Conservation (phyloP, 2,113 vertebrate species). For the Semnopithecus entellus region DNA sequence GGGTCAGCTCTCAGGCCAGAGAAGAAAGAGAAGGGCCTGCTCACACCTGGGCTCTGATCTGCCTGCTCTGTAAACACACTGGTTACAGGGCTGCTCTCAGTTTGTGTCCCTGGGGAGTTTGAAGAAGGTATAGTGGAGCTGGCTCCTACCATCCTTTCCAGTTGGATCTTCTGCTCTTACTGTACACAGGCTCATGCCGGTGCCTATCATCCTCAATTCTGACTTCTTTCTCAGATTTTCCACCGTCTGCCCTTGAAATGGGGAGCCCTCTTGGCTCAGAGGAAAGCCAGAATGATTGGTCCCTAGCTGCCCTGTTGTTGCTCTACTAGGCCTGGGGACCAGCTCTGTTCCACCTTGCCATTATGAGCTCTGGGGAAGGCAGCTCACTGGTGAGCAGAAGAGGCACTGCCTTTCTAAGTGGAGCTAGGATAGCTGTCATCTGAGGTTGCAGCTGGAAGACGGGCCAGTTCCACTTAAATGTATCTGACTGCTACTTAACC, state of each 20-base stretch:
- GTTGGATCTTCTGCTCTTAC: neutral
- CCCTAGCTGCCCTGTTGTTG: neutral
- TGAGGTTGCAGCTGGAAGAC: neutral
- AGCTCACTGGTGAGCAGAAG: neutral
- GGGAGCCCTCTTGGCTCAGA: neutral
- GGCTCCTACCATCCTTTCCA: neutral
- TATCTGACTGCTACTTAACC: neutral
- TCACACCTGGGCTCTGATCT: rapidly evolving
- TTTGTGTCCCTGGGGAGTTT: neutral
- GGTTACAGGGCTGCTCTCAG: neutral
- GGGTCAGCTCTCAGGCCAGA: neutral
- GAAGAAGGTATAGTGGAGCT: neutral
- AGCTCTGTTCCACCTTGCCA: neutral
- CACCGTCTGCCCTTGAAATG: neutral
- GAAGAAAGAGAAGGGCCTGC: neutral
- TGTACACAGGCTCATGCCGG: neutral
- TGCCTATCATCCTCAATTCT: neutral
- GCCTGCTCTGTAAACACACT: neutral
- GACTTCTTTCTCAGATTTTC: neutral
- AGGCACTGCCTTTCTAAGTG: neutral
- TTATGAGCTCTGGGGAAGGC: neutral
- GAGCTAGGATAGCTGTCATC: neutral
- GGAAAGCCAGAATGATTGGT: neutral
- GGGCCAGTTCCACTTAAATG: neutral
- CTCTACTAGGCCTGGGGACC: neutral